Conservation (phyloP, 2,113 vertebrate species). For the Saccopteryx bilineata region DNA sequence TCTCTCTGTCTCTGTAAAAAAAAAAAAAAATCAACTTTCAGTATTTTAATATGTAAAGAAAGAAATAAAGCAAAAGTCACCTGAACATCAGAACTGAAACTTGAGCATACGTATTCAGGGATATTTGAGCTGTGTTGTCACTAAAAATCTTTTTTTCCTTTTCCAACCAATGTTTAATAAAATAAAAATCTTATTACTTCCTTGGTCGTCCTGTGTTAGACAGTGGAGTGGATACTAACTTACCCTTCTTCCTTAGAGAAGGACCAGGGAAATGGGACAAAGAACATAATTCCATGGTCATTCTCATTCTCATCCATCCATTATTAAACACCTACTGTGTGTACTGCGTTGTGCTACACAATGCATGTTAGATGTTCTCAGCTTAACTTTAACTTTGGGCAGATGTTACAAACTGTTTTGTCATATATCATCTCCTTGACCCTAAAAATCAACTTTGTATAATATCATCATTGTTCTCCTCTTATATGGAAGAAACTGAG, state of each 20-base stretch:
- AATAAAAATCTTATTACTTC: constrained; percentile 1
- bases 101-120: not conserved
- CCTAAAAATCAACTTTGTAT: not conserved
- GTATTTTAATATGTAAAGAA: constrained; percentile 1
- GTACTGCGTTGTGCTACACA: too few species aligned
- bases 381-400: too few species aligned
- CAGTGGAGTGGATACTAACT: not conserved
- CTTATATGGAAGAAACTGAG: not conserved
- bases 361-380: too few species aligned
- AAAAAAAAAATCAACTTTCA: not conserved
- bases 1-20: too few species aligned
- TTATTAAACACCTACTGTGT: too few species aligned
- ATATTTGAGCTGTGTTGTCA: not conserved
- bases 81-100: constrained; percentile 18
- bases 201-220: not conserved
- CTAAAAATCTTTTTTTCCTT: not conserved
- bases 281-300: not conserved
- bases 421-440: not conserved
- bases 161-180: not conserved
- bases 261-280: too few species aligned
- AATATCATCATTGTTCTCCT: not conserved
- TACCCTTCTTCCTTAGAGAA: not conserved
- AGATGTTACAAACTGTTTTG: not conserved
- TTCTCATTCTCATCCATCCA: too few species aligned
- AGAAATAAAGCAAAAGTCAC: not conserved